Evolutionary conservation across 2,888 invertebrate genomes (phyloP), one percentile per base, ranked within the genome.

Genomic region (Hofmannophila pseudospretella): DNA sequence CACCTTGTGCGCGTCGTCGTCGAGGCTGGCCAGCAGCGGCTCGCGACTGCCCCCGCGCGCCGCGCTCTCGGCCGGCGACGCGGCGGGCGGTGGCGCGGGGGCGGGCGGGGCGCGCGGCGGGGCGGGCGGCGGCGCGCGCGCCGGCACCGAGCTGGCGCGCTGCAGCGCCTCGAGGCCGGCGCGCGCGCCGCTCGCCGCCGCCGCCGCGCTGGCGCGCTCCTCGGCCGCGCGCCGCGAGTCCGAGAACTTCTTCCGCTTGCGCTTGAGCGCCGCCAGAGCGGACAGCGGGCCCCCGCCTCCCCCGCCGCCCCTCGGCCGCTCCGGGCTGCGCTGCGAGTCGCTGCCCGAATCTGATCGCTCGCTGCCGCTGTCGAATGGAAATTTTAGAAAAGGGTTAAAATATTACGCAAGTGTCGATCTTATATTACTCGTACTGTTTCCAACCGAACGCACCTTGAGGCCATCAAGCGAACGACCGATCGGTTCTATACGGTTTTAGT

Each of bases 161-260:
- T 67, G 68, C n/a, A n/a, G n/a, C 48, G 65, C 58, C 44, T 67
- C 52, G 30, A 43, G 52, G 34, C 53, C 34, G 54, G 47, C 40
- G 51, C 41, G 20, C 60, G 68, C 48, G 7, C 11, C 27, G 65
- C 12, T 66, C 64, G 59, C 64, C 32, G 68, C 58, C 67, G 47
- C 40, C 50, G 40, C 16, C 60, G 58, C 46, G 58, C 58, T 36
- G 58, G 9, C 66, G 64, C 59, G 64, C 32, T 67, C 59, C 66
- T 45, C 75, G 73, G 71, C 62, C 66, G 62, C 52, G 44, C 92
- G 91, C 54, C 94, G 88, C 41, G 94, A 94, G 47, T 94, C 92
- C 0, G 94, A 94, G 77, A 94, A 95, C 70, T 94, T 94, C 77
- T 94, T 94, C 47, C 94, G 89, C 73, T 94, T 95, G 64, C 92